These are phyloP conservation scores for Aulostomus chinensis DNA, from an alignment of 2,797 vertebrate genomes.

Conservation along the genomic window DNA sequence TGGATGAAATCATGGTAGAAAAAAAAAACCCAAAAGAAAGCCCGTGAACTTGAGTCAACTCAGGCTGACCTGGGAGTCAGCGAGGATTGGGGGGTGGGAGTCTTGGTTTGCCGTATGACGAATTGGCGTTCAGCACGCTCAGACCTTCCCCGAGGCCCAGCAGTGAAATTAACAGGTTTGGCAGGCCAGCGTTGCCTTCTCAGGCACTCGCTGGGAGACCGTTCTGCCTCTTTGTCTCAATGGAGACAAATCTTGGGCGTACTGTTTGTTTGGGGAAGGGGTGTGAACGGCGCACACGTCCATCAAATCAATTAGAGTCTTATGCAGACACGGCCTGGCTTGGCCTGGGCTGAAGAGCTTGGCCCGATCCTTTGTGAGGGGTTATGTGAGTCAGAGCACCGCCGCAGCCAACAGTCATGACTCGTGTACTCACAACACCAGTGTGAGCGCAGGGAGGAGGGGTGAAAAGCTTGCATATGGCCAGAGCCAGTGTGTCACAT, in stretches of 20 bases:
- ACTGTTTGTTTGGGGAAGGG: slow-evolving; percentile 65
- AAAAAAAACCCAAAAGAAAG: not conserved
- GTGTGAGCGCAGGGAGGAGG: slow-evolving; percentile 40
- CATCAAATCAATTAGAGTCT: slow-evolving; percentile 72
- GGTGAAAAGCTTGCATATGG: slow-evolving; percentile 68
- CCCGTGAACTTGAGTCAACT: slow-evolving; percentile 42
- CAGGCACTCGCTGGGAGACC: slow-evolving; percentile 3
- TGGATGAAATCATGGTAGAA: not conserved
- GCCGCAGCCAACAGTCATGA: slow-evolving; percentile 63
- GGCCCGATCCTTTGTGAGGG: slow-evolving; percentile 58
- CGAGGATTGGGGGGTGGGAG: slow-evolving; percentile 7
- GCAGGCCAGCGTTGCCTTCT: slow-evolving; percentile 40
- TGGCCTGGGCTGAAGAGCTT: slow-evolving; percentile 57
- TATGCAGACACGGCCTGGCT: slow-evolving; percentile 52
- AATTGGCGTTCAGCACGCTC: slow-evolving; percentile 22
- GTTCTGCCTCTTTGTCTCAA: slow-evolving; percentile 50
- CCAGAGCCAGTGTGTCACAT: slow-evolving; percentile 64
- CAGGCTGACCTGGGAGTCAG: slow-evolving; percentile 35
- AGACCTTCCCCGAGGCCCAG: slow-evolving; percentile 48
- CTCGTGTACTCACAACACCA: slow-evolving; percentile 59
- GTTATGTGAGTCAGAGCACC: slow-evolving; percentile 63
- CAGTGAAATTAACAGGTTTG: slow-evolving; percentile 53
- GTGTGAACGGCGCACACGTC: slow-evolving; percentile 59
- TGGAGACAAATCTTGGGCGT: slow-evolving; percentile 42
- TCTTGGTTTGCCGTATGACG: slow-evolving; percentile 12